A percentile compares a stretch with the other conserved stretches of the same genome.
phyloP scores from a whole-genome alignment of 2,113 vertebrate species.

The Platysternon megacephalum region DNA sequence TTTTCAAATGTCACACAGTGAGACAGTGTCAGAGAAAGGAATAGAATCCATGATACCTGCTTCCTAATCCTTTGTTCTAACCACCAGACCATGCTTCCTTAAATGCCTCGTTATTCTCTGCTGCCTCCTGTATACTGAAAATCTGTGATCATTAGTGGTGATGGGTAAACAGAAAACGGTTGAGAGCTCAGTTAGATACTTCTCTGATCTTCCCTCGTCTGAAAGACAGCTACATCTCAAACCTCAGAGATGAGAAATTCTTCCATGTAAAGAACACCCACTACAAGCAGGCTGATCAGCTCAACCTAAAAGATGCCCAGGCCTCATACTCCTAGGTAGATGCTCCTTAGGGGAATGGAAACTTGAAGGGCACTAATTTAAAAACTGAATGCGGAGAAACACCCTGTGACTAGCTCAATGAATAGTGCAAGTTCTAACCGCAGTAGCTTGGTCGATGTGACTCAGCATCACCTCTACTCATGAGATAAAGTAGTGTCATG shows the following conservation, averaged over 20 bases:
- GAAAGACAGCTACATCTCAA: neutral
- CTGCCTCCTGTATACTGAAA: neutral
- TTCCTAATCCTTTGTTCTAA: neutral
- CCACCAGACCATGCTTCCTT: neutral
- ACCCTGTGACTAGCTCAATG: neutral
- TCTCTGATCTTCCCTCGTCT: neutral
- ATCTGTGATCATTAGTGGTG: neutral
- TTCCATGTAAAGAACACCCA: neutral
- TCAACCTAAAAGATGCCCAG: neutral
- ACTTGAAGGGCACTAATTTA: neutral
- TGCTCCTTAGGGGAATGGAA: neutral
- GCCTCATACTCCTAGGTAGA: neutral
- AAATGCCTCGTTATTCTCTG: neutral
- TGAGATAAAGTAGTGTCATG: neutral
- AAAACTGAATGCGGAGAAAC: neutral
- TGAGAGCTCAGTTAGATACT: neutral
- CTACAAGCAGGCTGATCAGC: neutral
- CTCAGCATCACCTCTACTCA: neutral
- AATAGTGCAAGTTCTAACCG: neutral
- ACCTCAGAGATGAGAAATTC: neutral
- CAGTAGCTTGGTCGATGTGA: neutral
- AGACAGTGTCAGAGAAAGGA: too few species aligned
- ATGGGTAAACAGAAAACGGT: neutral
- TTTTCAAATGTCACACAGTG: too few species aligned
- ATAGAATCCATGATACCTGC: too few species aligned